Evolutionary conservation across 2,888 invertebrate genomes (phyloP), one percentile per base, ranked within the genome.

Genomic region (Clivina fossor): DNA sequence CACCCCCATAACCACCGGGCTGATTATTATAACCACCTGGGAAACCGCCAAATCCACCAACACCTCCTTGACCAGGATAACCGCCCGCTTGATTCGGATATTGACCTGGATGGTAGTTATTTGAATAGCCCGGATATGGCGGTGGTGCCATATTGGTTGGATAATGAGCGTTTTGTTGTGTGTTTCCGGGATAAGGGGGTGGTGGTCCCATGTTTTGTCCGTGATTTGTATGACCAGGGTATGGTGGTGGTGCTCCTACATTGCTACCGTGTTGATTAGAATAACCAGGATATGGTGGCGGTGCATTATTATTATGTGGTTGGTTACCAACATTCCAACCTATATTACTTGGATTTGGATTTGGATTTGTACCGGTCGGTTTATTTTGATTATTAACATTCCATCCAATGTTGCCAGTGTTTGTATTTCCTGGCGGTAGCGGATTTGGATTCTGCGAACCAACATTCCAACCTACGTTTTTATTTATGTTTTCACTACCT

Each of bases 391-490:
- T 54, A 22, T 57, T 60, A 2, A 55, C 60, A 9, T 40, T 62
- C 60, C 62, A 63, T 24, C 47, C 47, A 7, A 49, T 37, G 11
- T 13, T 13, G 30, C 37, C 37, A 19, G 47, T 28, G 24, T 54
- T 46, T 16, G 44, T n/a, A 20, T 55, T 55, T 20, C 37, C 18
- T 24, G 50, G 44, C 20, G 26, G 35, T 26, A 33, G 38, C 13
- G 16, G 22, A 13, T 56, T 47, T 4, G 57, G 37, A 19, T 44
- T 53, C 5, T 53, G 20, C 19, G 40, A 43, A 24, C 37, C 50
- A 4, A 53, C 51, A 16, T 61, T 61, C 60, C 60, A 61, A 1
- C 58, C 60, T 1, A 55, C 43, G n/a, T 61, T 55, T 58, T 54
- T 61, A 24, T 44, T 61, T 16, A 54, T 20, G 13, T 47, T n/a